Conservation (phyloP, 2,113 vertebrate species). For the Melanostigma gelatinosum region DNA sequence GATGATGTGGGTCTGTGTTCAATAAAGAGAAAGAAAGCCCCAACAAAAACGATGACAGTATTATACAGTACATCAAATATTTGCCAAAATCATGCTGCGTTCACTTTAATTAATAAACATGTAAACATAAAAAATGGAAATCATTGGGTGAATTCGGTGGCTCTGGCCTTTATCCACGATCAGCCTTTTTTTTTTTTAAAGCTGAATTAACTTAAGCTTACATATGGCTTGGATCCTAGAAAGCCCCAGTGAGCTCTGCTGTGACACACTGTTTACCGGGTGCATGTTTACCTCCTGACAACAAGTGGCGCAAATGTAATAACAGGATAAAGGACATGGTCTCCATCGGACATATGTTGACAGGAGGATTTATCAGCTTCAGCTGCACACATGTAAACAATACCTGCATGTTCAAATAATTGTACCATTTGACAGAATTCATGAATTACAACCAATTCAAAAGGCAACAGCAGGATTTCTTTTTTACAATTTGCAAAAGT, state of each 20-base stretch:
- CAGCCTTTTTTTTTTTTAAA: background rate
- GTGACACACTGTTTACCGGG: conserved; percentile 43
- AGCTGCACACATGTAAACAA: conserved; percentile 50
- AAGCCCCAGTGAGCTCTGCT: conserved; percentile 4
- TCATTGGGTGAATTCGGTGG: background rate
- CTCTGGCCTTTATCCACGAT: background rate
- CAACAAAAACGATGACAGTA: background rate
- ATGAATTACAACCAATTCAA: conserved; percentile 36
- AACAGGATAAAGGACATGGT: conserved; percentile 29
- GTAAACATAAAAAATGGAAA: background rate
- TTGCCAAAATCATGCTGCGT: background rate
- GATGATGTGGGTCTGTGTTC: background rate
- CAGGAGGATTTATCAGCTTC: conserved; percentile 27
- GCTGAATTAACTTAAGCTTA: background rate
- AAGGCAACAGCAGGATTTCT: conserved; percentile 37
- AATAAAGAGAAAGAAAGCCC: background rate
- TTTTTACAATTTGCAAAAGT: conserved; percentile 26
- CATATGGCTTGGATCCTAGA: background rate
- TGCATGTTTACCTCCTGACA: conserved; percentile 14
- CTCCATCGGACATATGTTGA: background rate
- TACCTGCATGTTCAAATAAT: conserved; percentile 9
- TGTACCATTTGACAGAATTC: conserved; percentile 36
- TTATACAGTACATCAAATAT: background rate
- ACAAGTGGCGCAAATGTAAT: conserved; percentile 27
- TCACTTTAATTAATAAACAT: background rate